These are phyloP conservation scores for Corynorhinus townsendii DNA, from an alignment of 2,113 vertebrate species.

Conservation along the genomic window DNA sequence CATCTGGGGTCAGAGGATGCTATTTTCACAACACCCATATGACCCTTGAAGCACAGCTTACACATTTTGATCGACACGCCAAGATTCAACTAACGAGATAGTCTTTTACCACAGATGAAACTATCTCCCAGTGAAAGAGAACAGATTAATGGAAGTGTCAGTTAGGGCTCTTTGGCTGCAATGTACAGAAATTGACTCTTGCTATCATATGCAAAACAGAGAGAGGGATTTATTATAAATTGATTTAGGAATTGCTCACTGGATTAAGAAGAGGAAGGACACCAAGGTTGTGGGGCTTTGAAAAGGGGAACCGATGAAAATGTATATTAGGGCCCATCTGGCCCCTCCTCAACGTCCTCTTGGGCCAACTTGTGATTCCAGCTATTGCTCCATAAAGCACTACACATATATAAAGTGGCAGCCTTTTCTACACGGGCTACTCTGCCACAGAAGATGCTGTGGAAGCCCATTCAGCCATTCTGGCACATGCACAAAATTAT, in stretches of 20 bases:
- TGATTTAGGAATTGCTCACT: background rate
- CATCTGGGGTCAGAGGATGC: conserved; percentile 28
- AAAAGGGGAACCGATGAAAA: background rate
- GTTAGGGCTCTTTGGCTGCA: background rate
- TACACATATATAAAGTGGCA: background rate
- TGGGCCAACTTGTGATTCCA: background rate
- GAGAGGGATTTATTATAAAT: background rate
- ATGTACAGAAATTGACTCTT: background rate
- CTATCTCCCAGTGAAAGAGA: background rate
- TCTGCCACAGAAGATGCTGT: background rate
- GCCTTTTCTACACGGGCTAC: background rate
- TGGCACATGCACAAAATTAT: background rate
- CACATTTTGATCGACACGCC: conserved; percentile 3
- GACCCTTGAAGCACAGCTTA: conserved; percentile 22
- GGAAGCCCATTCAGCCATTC: background rate
- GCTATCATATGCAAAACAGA: background rate
- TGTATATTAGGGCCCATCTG: background rate
- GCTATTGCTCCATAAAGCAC: background rate
- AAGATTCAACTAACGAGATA: background rate
- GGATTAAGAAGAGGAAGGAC: background rate
- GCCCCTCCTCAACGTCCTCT: background rate
- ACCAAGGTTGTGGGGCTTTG: background rate
- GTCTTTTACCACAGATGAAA: conserved; percentile 38
- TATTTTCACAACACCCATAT: conserved; percentile 40
- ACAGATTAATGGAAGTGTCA: conserved; percentile 50